phyloP scores from a whole-genome alignment of 2,113 vertebrate genomes.

The Hippolais icterina region DNA sequence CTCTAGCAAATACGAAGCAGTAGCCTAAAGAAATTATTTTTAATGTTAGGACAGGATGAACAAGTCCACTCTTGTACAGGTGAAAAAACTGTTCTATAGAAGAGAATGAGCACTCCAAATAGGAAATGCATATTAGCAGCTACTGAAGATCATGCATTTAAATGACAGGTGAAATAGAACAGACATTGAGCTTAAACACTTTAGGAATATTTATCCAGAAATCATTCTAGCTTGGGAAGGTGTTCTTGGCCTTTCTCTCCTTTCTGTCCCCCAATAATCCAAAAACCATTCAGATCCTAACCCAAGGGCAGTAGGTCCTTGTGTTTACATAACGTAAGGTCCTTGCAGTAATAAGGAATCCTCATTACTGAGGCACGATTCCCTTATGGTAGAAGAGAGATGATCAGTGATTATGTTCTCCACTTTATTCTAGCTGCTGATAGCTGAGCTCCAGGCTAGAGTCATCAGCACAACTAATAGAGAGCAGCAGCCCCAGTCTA shows the following conservation, averaged over 20 bases:
- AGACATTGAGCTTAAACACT: not conserved
- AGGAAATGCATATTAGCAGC: not conserved
- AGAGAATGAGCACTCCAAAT: not conserved
- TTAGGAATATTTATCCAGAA: not conserved
- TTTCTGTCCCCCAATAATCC: not conserved
- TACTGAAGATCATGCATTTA: not conserved
- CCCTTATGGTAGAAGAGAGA: not conserved
- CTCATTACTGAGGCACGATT: rapidly evolving
- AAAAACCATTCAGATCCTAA: not conserved
- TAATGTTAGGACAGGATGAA: not conserved
- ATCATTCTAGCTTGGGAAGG: not conserved
- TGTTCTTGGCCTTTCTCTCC: not conserved
- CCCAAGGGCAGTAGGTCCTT: not conserved
- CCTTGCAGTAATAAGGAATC: not conserved
- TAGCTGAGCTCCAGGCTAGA: not conserved
- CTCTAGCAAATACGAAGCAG: not conserved
- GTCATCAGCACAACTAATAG: not conserved
- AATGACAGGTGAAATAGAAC: not conserved
- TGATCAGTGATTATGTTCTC: not conserved
- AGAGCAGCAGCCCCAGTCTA: not conserved
- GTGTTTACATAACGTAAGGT: not conserved
- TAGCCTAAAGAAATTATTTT: not conserved
- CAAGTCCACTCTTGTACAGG: not conserved
- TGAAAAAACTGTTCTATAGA: not conserved
- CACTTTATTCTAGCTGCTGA: not conserved